Evolutionary conservation across 37 sponge, comb jelly and placozoan genomes (phyloP).

Genomic region (Beroe ovata): DNA sequence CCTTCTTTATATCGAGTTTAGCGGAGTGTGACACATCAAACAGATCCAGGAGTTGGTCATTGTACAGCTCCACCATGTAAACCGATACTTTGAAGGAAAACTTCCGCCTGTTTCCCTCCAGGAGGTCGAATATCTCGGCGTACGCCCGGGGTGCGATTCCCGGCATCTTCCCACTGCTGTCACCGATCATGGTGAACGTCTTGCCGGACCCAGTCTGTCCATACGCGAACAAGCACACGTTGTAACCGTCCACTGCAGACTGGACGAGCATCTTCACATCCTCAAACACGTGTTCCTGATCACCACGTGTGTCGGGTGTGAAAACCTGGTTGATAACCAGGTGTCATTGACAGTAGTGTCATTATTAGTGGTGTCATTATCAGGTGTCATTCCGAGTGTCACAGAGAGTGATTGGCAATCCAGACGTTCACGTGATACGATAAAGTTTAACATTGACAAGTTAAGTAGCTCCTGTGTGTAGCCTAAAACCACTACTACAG

Average conservation of each 20-base stretch:
- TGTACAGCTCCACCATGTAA: slow-evolving; percentile 75
- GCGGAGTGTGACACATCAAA: slow-evolving; percentile 53
- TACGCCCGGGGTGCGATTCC: slow-evolving; percentile 73
- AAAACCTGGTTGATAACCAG: too few species aligned
- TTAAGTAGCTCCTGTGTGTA: too few species aligned
- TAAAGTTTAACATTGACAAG: too few species aligned
- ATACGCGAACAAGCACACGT: slow-evolving; percentile 78
- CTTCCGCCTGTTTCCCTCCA: slow-evolving; percentile 71
- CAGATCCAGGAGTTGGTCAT: slow-evolving; percentile 71
- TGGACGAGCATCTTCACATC: slow-evolving; percentile 69
- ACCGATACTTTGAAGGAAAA: slow-evolving; percentile 57
- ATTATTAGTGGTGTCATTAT: too few species aligned
- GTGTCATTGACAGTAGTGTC: too few species aligned
- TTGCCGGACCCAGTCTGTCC: slow-evolving; percentile 73
- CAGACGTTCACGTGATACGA: too few species aligned
- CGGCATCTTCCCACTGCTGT: slow-evolving; percentile 18
- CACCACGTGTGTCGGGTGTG: slow-evolving; percentile 58
- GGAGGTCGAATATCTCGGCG: slow-evolving; percentile 68
- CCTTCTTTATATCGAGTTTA: slow-evolving; percentile 74
- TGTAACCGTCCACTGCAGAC: slow-evolving; percentile 78
- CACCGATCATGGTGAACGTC: slow-evolving; percentile 64
- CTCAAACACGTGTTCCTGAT: slow-evolving; percentile 65
- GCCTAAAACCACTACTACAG: too few species aligned
- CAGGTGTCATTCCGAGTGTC: too few species aligned
- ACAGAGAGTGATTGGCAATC: too few species aligned